Conservation (phyloP, 2,113 vertebrate genomes). For the Rhinolophus sinicus region DNA sequence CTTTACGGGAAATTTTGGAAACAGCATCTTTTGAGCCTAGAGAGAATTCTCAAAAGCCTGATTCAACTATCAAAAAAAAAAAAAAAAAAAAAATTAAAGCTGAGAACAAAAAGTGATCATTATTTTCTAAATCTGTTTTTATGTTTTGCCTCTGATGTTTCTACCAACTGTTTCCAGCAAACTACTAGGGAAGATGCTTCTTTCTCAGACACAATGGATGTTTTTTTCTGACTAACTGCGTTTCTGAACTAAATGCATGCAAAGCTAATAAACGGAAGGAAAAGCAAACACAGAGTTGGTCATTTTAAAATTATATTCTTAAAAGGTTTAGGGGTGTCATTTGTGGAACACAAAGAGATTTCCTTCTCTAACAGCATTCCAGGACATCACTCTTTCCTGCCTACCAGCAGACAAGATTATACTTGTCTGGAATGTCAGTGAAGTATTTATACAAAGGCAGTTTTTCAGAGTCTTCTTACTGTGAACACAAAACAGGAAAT, state of each 20-base stretch:
- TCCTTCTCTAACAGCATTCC: slow-evolving; percentile 93
- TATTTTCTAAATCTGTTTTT: slow-evolving; percentile 7
- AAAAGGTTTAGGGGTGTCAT: slow-evolving; percentile 81
- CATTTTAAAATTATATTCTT: slow-evolving; percentile 83
- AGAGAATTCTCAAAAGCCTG: neutral
- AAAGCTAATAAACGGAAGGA: slow-evolving; percentile 66
- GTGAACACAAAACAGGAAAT: slow-evolving; percentile 86
- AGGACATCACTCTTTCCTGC: slow-evolving; percentile 90
- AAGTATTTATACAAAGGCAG: slow-evolving; percentile 92
- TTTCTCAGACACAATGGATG: slow-evolving; percentile 7
- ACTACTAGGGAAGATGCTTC: neutral
- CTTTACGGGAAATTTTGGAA: neutral
- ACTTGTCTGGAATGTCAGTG: slow-evolving; percentile 93
- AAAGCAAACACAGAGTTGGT: slow-evolving; percentile 80
- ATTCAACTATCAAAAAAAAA: slow-evolving; percentile 23
- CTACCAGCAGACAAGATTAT: slow-evolving; percentile 91
- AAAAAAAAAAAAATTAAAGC: neutral
- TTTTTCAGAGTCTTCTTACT: slow-evolving; percentile 90
- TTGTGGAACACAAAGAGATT: slow-evolving; percentile 91
- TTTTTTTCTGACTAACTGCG: neutral
- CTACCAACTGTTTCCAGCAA: slow-evolving; percentile 20
- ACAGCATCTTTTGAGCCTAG: neutral
- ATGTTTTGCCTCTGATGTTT: neutral
- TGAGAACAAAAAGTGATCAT: neutral
- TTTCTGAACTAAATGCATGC: slow-evolving; percentile 23